Base-by-base conservation (phyloP, 53 echinoderm and acorn worm genomes). In the Luidia sarsii region DNA sequence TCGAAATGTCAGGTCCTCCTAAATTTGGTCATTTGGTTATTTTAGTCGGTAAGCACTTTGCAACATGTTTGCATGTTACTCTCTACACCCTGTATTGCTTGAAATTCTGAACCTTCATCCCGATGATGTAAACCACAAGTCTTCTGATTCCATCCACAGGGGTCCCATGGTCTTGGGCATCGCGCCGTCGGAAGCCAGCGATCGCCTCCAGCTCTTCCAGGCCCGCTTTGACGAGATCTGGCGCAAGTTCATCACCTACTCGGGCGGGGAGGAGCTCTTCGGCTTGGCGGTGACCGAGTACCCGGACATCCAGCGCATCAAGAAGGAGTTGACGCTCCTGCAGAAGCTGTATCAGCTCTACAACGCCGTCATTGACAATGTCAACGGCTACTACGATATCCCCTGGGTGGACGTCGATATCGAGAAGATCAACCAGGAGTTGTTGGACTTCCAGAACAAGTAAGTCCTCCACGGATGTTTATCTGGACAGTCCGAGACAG, bases 121-220 rank as follows among this genome's bases (percentile, higher is more conserved):
- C n/a, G n/a, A n/a, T n/a, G n/a, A n/a, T n/a, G n/a, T n/a, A n/a
- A n/a, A n/a, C n/a, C n/a, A n/a, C n/a, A n/a, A n/a, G n/a, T n/a
- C n/a, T n/a, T n/a, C n/a, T n/a, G n/a, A n/a, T n/a, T n/a, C n/a
- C n/a, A n/a, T 41, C 11, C 41, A 41, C 65, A 99, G 99, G 81
- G 99, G 99, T 19, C 99, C 99, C 1, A 99, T 99, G 99, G 99
- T 94, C 10, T 89, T 89, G 41, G 99, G 99, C 39, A 94, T 99
- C 39, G 51, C 82, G 8, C 99, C 94, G 15, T 68, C 91, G 36
- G 99, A 99, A 32, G 99, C 99, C 54, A 99, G 94, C 45, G 99
- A 94, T 37, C 94, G 94, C 39, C 80, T 94, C 3, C 99, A 94
- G 83, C 86, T 94, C 55, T 94, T 94, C 89, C 99, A 99, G 28